Percentiles rank a stretch among this genome's conserved stretches.
These are phyloP conservation scores for Microctonus aethiopoides DNA, from an alignment of 2,888 invertebrate species.

Conservation along the genomic window DNA sequence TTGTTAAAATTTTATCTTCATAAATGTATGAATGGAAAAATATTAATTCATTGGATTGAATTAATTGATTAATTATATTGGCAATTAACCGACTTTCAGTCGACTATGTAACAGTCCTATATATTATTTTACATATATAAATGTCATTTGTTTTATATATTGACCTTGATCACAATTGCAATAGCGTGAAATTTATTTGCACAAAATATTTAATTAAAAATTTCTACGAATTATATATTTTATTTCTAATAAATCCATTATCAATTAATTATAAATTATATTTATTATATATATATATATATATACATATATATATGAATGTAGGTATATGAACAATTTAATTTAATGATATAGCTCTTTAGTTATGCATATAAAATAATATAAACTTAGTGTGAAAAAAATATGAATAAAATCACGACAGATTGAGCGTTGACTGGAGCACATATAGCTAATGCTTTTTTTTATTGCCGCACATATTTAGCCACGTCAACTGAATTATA, in stretches of 20 bases:
- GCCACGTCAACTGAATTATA: constrained; percentile 30
- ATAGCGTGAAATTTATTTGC: background rate
- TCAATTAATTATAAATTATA: background rate
- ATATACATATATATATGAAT: too few species aligned
- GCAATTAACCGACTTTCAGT: constrained; percentile 47
- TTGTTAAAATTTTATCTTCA: background rate
- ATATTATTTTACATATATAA: background rate
- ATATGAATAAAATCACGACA: constrained; percentile 25
- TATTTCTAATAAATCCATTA: background rate
- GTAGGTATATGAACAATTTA: too few species aligned
- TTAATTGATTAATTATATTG: constrained; percentile 48
- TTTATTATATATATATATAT: too few species aligned
- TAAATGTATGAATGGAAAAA: background rate
- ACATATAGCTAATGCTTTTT: constrained; percentile 22
- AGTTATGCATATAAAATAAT: background rate
- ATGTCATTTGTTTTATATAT: background rate
- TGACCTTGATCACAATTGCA: background rate
- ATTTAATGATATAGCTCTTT: too few species aligned
- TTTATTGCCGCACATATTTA: constrained; percentile 33
- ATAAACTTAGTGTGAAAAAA: constrained; percentile 10
- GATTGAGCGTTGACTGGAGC: constrained; percentile 25
- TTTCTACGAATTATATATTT: background rate
- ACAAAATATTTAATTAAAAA: background rate
- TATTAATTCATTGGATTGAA: constrained; percentile 28
- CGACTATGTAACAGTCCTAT: too few species aligned